Base-by-base conservation (phyloP, 2,888 invertebrate species). In the Odontocolon sp. region DNA sequence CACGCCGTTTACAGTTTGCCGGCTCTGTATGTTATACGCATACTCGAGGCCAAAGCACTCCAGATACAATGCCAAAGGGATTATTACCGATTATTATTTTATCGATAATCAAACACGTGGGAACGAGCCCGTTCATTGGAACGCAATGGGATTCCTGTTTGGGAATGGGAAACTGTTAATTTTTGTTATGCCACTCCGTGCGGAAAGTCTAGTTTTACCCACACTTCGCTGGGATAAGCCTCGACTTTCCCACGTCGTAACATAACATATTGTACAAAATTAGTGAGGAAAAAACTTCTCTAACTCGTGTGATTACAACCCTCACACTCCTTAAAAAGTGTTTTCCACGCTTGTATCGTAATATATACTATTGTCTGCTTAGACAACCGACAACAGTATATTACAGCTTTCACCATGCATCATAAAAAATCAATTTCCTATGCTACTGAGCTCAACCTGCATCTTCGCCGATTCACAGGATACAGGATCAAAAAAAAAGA, bases 371-470 rank as follows among this genome's bases (percentile, higher is more conserved):
- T n/a, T n/a, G n/a, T n/a, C n/a, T n/a, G n/a, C n/a, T n/a, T n/a
- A n/a, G n/a, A n/a, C n/a, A n/a, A n/a, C n/a, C n/a, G n/a, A n/a
- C n/a, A n/a, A n/a, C n/a, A n/a, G n/a, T n/a, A n/a, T n/a, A n/a
- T 4, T 5, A 45, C 18, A 45, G 16, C 8, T 21, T 28, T 8
- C 3, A 47, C 26, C 36, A 18, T 9, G 28, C 28, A 56, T 71
- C 36, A 56, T 56, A 33, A 5, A 45, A 80, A 80, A 79, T 79
- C 75, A 80, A 80, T 80, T 75, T 66, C 68, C 11, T 64, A 66
- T 54, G 71, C 72, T 69, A 72, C 61, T 52, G 72, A 56, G 76
- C 69, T 76, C 40, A 45, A 8, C 9, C n/a, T 31, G 47, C 11
- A 26, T 67, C 52, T 21, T 64, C 76, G 63, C 66, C 72, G 68